Percentiles rank a stretch among this genome's conserved stretches.
Conservation (phyloP, 2,797 vertebrate genomes). For the Gambusia yucatana region DNA sequence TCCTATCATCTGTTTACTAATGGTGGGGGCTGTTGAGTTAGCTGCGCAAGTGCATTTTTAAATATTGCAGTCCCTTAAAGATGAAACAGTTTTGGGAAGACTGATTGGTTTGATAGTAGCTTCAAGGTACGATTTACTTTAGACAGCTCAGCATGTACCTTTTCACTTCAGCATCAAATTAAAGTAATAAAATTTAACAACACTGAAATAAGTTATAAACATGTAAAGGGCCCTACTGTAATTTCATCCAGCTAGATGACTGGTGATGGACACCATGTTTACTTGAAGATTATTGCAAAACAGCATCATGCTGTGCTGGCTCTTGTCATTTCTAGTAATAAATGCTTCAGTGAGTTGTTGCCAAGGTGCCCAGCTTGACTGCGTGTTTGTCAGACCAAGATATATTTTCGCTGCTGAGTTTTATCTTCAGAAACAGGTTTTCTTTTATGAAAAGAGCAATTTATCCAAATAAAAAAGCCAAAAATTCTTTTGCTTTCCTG, state of each 20-base stretch:
- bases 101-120: not conserved
- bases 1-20: conserved; percentile 30
- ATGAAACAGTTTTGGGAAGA: conserved; percentile 4
- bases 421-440: not conserved
- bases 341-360: conserved; percentile 17
- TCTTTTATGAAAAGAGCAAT: not conserved
- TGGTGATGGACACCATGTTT: conserved; percentile 18
- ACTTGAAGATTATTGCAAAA: conserved; percentile 41
- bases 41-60: conserved; percentile 39
- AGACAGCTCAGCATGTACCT: not conserved
- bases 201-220: not conserved
- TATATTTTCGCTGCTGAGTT: conserved; percentile 12
- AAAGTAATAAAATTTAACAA: not conserved
- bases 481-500: not conserved
- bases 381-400: conserved; percentile 12
- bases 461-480: not conserved
- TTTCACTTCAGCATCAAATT: not conserved
- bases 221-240: not conserved
- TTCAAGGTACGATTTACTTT: not conserved
- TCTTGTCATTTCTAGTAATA: conserved; percentile 36
- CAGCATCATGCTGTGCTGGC: conserved; percentile 35
- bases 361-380: conserved; percentile 28
- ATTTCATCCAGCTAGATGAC: not conserved
- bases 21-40: conserved; percentile 19
- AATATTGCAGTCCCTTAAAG: conserved; percentile 5